Evolutionary conservation across 2,888 invertebrate genomes (phyloP).

Genomic region (Halictus ligatus): DNA sequence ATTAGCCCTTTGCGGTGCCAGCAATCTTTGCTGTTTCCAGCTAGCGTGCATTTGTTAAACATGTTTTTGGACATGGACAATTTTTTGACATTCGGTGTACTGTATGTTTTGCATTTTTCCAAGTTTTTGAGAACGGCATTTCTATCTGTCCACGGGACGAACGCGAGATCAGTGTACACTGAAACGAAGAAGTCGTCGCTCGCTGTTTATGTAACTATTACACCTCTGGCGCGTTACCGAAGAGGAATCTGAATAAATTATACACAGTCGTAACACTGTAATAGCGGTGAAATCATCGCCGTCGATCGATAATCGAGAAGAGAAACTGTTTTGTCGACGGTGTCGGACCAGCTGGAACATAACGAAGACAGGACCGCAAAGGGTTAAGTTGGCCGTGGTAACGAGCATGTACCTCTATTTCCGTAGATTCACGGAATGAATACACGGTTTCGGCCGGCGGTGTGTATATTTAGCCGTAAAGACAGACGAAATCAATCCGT

Average conservation of each 20-base stretch:
- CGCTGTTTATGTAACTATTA: neutral
- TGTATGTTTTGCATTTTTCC: neutral
- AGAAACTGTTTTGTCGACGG: neutral
- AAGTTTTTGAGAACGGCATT: neutral
- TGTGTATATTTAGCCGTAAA: constrained; percentile 11
- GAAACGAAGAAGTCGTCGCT: neutral
- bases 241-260: neutral
- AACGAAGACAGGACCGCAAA: neutral
- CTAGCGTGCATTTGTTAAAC: neutral
- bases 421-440: neutral
- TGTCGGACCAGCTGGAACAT: neutral
- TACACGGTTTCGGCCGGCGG: neutral
- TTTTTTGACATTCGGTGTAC: neutral
- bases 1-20: neutral
- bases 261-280: neutral
- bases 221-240: neutral
- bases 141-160: neutral
- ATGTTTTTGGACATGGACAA: neutral
- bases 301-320: neutral
- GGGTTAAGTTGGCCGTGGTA: neutral
- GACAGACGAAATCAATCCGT: constrained; percentile 7
- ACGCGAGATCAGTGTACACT: neutral
- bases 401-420: neutral
- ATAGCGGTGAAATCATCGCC: neutral
- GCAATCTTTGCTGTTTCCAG: neutral